Conservation (phyloP, 1,140 invertebrate species). For the Lordiphosa stackelbergi region DNA sequence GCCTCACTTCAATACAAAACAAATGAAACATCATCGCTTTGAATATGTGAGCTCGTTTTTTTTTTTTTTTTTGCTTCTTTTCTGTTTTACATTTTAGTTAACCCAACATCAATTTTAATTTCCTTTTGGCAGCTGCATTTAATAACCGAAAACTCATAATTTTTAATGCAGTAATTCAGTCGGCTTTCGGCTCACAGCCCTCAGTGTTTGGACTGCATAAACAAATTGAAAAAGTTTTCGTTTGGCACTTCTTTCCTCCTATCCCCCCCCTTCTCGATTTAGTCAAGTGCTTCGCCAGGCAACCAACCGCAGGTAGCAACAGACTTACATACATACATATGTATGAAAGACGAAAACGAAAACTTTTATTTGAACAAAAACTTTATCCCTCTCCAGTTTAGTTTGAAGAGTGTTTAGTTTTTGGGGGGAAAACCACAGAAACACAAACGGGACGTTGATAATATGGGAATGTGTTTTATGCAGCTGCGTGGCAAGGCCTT, state of each 20-base stretch:
- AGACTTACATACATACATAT: no score
- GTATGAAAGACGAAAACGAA: no score
- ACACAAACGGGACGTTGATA: no score
- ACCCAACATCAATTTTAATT: conserved; percentile 34
- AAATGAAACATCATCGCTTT: conserved; percentile 66
- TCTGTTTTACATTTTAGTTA: conserved; percentile 33
- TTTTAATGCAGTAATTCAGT: conserved; percentile 65
- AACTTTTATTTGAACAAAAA: no score
- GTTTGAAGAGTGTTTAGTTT: no score
- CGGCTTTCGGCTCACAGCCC: conserved; percentile 16
- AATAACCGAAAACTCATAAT: no score
- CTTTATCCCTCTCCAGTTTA: no score
- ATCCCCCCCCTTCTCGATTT: neutral
- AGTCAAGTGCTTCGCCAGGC: neutral
- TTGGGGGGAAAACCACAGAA: no score
- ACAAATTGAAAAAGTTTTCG: conserved; percentile 72
- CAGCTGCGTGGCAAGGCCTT: conserved; percentile 4
- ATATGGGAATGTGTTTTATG: neutral
- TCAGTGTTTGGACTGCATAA: conserved; percentile 46
- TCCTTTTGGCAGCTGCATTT: no score
- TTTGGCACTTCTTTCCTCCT: conserved; percentile 25
- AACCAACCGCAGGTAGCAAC: neutral
- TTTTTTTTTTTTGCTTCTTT: no score
- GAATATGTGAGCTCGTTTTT: conserved; percentile 47
- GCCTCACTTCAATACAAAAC: conserved; percentile 39